phyloP scores from a whole-genome alignment of 2,113 vertebrate species.

The Gopherus evgoodei region DNA sequence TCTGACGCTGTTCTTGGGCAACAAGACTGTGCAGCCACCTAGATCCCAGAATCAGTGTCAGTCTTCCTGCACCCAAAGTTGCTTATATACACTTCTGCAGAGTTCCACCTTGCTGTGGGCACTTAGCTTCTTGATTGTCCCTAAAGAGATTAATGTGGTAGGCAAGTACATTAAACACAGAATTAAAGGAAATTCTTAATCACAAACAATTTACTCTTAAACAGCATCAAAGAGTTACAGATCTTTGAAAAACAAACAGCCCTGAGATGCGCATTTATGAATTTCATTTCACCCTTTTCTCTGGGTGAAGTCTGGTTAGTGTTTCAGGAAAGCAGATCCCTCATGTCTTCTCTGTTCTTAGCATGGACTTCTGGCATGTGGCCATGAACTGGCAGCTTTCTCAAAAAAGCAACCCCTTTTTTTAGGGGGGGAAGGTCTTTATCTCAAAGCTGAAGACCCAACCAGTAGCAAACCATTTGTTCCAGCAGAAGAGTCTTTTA shows the following conservation, averaged over 20 bases:
- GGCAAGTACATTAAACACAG: too few species aligned
- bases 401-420: neutral
- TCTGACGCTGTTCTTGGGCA: too few species aligned
- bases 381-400: neutral
- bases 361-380: neutral
- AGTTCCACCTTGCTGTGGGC: neutral
- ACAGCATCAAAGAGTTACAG: too few species aligned
- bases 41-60: neutral
- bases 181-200: too few species aligned
- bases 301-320: too few species aligned
- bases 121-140: neutral
- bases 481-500: neutral
- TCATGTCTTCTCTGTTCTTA: neutral
- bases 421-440: neutral
- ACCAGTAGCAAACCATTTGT: neutral
- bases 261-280: too few species aligned
- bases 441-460: neutral
- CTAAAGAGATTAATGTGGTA: neutral
- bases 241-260: neutral
- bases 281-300: too few species aligned
- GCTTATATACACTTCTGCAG: neutral
- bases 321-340: too few species aligned
- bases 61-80: fast-evolving
- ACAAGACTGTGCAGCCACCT: too few species aligned
- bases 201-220: too few species aligned